phyloP scores from a whole-genome alignment of 2,888 invertebrate species.

The Andrena marginata region DNA sequence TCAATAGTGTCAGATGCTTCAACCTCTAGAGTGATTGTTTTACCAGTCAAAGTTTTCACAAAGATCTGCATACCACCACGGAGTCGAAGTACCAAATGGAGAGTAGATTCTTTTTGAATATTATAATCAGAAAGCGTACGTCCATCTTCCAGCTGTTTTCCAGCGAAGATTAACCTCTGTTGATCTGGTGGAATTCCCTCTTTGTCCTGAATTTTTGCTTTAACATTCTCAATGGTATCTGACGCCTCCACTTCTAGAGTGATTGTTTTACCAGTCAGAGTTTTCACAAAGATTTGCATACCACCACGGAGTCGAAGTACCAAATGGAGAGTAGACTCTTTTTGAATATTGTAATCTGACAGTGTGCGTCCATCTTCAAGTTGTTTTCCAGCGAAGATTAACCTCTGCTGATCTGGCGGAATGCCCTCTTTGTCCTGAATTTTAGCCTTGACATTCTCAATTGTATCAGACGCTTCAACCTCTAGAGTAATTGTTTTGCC shows the following conservation, averaged over 20 bases:
- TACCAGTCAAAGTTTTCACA: slow-evolving; percentile 44
- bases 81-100: slow-evolving; percentile 57
- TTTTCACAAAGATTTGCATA: slow-evolving; percentile 71
- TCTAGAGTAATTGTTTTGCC: slow-evolving; percentile 75
- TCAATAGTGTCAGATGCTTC: slow-evolving; percentile 40
- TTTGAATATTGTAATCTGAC: slow-evolving; percentile 69
- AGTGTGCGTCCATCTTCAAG: slow-evolving; percentile 66
- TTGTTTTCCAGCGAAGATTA: slow-evolving; percentile 71
- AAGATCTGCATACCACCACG: slow-evolving; percentile 69
- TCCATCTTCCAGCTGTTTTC: slow-evolving; percentile 64
- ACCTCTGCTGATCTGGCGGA: slow-evolving; percentile 68
- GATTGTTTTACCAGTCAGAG: slow-evolving; percentile 59
- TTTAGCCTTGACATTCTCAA: slow-evolving; percentile 72
- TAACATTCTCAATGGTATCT: slow-evolving; percentile 67
- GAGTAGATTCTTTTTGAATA: slow-evolving; percentile 65
- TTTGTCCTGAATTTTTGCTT: slow-evolving; percentile 71
- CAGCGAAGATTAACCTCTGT: slow-evolving; percentile 65
- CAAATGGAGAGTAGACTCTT: slow-evolving; percentile 63
- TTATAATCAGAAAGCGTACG: slow-evolving; percentile 65
- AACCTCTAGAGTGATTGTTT: slow-evolving; percentile 59
- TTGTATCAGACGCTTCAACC: slow-evolving; percentile 70
- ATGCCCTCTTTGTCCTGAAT: slow-evolving; percentile 75
- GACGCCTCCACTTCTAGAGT: slow-evolving; percentile 67
- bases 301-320: slow-evolving; percentile 61
- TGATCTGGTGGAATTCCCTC: slow-evolving; percentile 69